Conservation (phyloP, 2,888 invertebrate species). For the Brachyptera putata region DNA sequence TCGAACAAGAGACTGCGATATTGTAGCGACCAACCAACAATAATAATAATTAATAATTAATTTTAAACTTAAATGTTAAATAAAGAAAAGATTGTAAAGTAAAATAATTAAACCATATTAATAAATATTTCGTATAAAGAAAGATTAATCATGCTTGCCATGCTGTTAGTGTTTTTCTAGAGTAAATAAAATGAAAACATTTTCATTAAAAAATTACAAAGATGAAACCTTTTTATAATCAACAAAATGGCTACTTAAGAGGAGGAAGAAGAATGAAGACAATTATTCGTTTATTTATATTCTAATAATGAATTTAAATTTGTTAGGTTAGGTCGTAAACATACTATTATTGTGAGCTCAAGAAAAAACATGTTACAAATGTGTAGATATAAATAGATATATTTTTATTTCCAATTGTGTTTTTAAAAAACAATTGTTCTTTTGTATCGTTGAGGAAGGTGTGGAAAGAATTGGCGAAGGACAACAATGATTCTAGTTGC, state of each 20-base stretch:
- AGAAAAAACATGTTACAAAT: slow-evolving; percentile 12
- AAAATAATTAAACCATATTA: slow-evolving; percentile 21
- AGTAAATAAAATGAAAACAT: slow-evolving; percentile 8
- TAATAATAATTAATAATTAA: slow-evolving; percentile 32
- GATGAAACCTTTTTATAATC: slow-evolving; percentile 14
- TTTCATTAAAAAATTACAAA: slow-evolving; percentile 11
- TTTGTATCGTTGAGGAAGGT: not conserved
- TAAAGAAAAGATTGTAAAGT: not conserved
- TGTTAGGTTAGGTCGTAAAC: not conserved
- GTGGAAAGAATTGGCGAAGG: not conserved
- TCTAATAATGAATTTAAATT: not conserved
- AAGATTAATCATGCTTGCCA: slow-evolving; percentile 30
- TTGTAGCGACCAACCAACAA: slow-evolving; percentile 33
- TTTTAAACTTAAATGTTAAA: slow-evolving; percentile 20
- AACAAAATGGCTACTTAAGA: slow-evolving; percentile 1
- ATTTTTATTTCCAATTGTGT: slow-evolving; percentile 16
- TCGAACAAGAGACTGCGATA: slow-evolving; percentile 33
- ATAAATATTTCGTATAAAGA: slow-evolving; percentile 19
- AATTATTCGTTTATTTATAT: not conserved
- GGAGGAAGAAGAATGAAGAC: not conserved
- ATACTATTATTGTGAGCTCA: slow-evolving; percentile 2
- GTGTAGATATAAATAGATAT: slow-evolving; percentile 12
- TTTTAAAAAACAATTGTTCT: slow-evolving; percentile 1
- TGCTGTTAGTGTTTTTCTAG: slow-evolving; percentile 29
- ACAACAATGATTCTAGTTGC: not conserved